These are phyloP conservation scores for Mystacornis crossleyi DNA, from an alignment of 2,113 vertebrate species.

Conservation along the genomic window DNA sequence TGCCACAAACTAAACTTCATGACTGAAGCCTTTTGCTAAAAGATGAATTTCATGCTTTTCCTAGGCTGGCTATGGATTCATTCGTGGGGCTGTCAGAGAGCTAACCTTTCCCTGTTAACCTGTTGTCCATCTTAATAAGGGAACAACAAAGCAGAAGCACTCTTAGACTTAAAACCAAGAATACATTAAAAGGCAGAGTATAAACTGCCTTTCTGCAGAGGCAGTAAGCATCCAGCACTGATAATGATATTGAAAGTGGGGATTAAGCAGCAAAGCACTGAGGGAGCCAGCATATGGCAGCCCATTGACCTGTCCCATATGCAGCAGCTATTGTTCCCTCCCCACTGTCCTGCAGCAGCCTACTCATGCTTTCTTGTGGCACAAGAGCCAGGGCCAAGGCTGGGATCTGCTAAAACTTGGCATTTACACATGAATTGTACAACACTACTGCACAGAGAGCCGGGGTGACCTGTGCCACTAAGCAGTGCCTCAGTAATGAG, in stretches of 20 bases:
- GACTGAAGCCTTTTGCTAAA: slow-evolving; percentile 13
- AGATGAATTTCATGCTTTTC: slow-evolving; percentile 44
- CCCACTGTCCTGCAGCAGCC: not conserved
- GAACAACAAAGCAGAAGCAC: not conserved
- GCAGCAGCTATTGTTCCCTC: slow-evolving; percentile 19
- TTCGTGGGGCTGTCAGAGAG: not conserved
- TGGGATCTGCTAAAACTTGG: not conserved
- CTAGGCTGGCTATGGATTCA: not conserved
- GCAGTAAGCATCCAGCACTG: not conserved
- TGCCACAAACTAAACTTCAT: slow-evolving; percentile 14
- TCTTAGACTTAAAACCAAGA: slow-evolving; percentile 34
- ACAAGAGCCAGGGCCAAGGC: not conserved
- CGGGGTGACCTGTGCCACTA: not conserved
- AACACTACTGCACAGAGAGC: not conserved
- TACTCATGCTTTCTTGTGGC: not conserved
- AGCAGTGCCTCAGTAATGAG: not conserved
- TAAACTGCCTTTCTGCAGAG: slow-evolving; percentile 27
- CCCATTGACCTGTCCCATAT: slow-evolving; percentile 25
- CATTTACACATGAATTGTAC: slow-evolving; percentile 59
- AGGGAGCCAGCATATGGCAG: slow-evolving; percentile 46
- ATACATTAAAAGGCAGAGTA: not conserved
- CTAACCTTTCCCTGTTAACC: not conserved
- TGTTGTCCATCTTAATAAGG: not conserved
- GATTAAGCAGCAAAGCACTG: slow-evolving; percentile 19
- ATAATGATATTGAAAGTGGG: slow-evolving; percentile 44